These are phyloP conservation scores for Chrysocyon brachyurus DNA, from an alignment of 2,797 vertebrate species.

Conservation along the genomic window DNA sequence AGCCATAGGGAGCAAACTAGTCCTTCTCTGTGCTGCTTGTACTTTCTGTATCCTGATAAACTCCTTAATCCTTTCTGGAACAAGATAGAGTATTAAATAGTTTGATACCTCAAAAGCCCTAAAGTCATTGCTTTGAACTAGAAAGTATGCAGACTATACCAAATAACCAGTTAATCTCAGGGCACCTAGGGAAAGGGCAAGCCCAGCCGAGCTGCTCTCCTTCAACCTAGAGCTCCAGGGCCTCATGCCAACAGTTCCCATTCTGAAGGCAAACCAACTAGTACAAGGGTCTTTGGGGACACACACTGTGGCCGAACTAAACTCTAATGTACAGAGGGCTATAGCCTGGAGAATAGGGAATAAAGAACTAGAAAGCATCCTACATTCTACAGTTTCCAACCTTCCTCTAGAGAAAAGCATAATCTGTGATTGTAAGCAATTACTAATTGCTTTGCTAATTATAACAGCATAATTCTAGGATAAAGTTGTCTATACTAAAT, in stretches of 20 bases:
- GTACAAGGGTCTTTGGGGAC: background rate
- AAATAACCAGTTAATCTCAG: background rate
- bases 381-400: background rate
- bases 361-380: background rate
- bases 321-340: background rate
- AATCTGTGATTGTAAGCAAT: background rate
- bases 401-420: background rate
- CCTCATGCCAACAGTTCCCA: background rate
- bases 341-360: background rate
- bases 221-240: background rate
- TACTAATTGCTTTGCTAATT: background rate
- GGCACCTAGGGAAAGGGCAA: background rate
- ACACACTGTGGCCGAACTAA: background rate
- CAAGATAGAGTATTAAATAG: background rate
- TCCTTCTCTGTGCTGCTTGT: background rate
- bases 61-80: background rate
- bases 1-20: background rate
- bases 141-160: background rate
- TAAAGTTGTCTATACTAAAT: background rate
- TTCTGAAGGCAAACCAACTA: background rate
- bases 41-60: background rate
- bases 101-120: background rate
- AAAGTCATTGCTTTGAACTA: background rate
- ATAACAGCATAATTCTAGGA: conserved; percentile 49
- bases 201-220: background rate